A percentile compares a stretch with the other conserved stretches of the same genome.
phyloP scores from a whole-genome alignment of 2,113 vertebrate species.

The Cavia porcellus region DNA sequence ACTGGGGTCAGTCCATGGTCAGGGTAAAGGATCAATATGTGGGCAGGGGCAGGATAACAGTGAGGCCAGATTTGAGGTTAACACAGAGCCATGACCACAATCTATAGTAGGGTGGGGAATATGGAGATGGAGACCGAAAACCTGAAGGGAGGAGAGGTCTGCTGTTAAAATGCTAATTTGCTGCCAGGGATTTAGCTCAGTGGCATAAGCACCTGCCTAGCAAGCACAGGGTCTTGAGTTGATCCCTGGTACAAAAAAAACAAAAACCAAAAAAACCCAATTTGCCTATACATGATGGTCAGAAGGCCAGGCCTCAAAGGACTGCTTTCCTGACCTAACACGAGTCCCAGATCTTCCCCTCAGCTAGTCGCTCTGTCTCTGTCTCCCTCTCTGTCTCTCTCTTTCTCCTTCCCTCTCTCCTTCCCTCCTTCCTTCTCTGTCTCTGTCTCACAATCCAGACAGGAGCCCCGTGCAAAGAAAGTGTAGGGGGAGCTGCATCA shows the following conservation, averaged over 20 bases:
- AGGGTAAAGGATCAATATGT: neutral
- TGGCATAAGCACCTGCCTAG: too few species aligned
- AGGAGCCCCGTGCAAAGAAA: neutral
- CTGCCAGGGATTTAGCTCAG: too few species aligned
- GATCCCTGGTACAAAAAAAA: too few species aligned
- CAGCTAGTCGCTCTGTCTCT: too few species aligned
- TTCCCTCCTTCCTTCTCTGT: neutral
- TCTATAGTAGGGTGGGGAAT: neutral
- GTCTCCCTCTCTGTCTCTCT: too few species aligned
- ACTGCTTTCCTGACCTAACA: neutral
- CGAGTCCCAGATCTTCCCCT: neutral
- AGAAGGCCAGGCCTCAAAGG: neutral
- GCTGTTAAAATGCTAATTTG: neutral
- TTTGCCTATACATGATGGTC: neutral
- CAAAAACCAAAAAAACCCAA: too few species aligned
- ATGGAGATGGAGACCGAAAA: neutral
- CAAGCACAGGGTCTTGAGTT: too few species aligned
- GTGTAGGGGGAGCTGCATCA: neutral
- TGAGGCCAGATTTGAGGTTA: neutral
- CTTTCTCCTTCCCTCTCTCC: too few species aligned
- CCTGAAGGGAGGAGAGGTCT: neutral
- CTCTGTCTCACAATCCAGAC: neutral
- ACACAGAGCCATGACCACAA: neutral
- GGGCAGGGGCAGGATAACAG: neutral
- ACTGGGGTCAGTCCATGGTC: neutral